These are phyloP conservation scores for Helicolenus hilgendorfi DNA, from an alignment of 2,797 vertebrate species.

Conservation along the genomic window DNA sequence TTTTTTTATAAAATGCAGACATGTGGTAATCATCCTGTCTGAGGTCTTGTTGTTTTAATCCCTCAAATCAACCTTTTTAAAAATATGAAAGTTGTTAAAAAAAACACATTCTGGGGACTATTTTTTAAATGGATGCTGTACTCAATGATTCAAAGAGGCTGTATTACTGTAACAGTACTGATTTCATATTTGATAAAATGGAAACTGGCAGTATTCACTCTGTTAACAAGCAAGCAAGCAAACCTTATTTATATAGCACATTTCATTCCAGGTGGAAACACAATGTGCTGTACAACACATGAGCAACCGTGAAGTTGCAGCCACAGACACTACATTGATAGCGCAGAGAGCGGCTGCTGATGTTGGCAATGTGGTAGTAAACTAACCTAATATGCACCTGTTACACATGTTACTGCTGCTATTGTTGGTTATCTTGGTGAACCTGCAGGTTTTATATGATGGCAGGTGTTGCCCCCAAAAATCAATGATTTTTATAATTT, in stretches of 20 bases:
- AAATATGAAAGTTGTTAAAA: not conserved
- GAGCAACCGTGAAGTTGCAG: too few species aligned
- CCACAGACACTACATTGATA: too few species aligned
- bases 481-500: not conserved
- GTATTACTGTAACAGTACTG: not conserved
- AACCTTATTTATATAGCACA: too few species aligned
- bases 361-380: not conserved
- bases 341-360: constrained; percentile 5
- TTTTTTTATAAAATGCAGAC: not conserved
- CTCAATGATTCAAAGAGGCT: not conserved
- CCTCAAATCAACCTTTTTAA: not conserved
- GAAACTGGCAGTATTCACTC: not conserved
- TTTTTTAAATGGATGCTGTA: not conserved
- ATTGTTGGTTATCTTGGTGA: not conserved
- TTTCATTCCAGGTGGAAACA: too few species aligned
- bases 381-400: not conserved
- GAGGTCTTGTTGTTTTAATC: not conserved
- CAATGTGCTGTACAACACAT: too few species aligned
- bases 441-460: not conserved
- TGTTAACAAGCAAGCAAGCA: too few species aligned
- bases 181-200: constrained; percentile 3
- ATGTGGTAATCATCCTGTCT: not conserved
- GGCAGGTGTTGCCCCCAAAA: too few species aligned
- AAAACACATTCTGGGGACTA: not conserved
- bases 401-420: not conserved